Base-by-base conservation (phyloP, 2,888 invertebrate species). In the Beris morrisii region DNA sequence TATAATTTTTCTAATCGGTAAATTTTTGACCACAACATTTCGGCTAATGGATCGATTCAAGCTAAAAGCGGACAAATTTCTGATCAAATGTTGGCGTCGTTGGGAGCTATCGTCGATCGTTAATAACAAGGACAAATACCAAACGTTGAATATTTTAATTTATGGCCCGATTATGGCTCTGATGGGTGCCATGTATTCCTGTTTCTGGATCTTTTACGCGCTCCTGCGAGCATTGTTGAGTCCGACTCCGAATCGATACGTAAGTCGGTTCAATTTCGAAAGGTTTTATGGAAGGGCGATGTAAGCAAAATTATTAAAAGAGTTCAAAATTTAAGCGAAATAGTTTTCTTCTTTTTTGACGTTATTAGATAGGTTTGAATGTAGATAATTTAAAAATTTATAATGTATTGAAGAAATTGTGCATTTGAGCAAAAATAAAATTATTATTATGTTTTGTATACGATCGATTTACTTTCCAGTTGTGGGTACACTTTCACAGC, bases 261-360 rank as follows among this genome's bases (percentile, higher is more conserved):
- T 53, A 1, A 45, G 30, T 13, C 50, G 55, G 11, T 57, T 65
- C 46, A 65, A 68, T 52, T 68, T 68, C 31, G 55, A 68, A 44
- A 48, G n/a, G 5, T 61, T 68, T 4, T 68, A 56, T 44, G 61
- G 53, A 44, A 32, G 54, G 9, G 4, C 15, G 4, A 22, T 9
- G 7, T 56, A 15, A 43, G n/a, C 1, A 9, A 9, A 9, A 38
- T 7, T 7, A 9, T 38, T 38, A 5, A 38, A 7, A 5, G 4
- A 38, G 38, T 38, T 38, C 38, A 38, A 38, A 38, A 38, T 38
- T 38, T 38, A 38, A 38, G 38, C 38, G 4, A 38, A 38, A 38
- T 38, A 38, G 38, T 38, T 38, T 9, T 38, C 38, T 38, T 38
- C 9, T 38, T 22, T 22, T 22, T 22, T 22, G 22, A 22, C 3